These are phyloP conservation scores for Limosa lapponica DNA, from an alignment of 2,797 vertebrate genomes.

Conservation along the genomic window DNA sequence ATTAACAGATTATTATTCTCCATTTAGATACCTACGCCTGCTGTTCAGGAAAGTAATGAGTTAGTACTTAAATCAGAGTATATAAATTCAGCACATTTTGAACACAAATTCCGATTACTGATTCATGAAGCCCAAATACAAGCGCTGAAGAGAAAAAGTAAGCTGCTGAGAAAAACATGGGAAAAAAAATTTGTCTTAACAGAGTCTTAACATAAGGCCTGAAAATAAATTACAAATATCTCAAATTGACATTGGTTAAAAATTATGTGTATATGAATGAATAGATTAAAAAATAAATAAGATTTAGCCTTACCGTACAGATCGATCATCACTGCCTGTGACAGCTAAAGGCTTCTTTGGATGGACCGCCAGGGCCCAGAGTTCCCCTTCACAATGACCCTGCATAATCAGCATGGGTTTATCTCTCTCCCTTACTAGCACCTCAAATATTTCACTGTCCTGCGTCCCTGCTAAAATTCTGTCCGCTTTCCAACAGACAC, in stretches of 20 bases:
- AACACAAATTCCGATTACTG: neutral
- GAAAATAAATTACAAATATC: neutral
- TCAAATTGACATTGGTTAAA: neutral
- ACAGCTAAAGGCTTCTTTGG: slow-evolving; percentile 94
- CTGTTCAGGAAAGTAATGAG: neutral
- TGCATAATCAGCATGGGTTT: slow-evolving; percentile 94
- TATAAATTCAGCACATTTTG: neutral
- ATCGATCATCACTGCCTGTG: slow-evolving; percentile 93
- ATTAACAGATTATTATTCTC: neutral
- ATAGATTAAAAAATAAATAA: neutral
- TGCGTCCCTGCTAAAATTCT: slow-evolving; percentile 93
- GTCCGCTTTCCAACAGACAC: slow-evolving; percentile 96
- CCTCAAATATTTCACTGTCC: slow-evolving; percentile 98
- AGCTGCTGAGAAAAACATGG: neutral
- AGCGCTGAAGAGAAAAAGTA: neutral
- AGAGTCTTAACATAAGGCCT: neutral
- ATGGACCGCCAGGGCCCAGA: slow-evolving; percentile 94
- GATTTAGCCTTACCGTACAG: slow-evolving; percentile 84
- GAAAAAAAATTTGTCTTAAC: neutral
- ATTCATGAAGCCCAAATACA: accelerated
- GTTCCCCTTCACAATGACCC: slow-evolving; percentile 95
- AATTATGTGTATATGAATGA: accelerated
- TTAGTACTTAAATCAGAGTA: neutral
- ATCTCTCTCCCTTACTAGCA: slow-evolving; percentile 93
- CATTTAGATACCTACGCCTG: neutral